phyloP scores from a whole-genome alignment of 2,888 invertebrate species.

The Caenorhabditis imperialis region DNA sequence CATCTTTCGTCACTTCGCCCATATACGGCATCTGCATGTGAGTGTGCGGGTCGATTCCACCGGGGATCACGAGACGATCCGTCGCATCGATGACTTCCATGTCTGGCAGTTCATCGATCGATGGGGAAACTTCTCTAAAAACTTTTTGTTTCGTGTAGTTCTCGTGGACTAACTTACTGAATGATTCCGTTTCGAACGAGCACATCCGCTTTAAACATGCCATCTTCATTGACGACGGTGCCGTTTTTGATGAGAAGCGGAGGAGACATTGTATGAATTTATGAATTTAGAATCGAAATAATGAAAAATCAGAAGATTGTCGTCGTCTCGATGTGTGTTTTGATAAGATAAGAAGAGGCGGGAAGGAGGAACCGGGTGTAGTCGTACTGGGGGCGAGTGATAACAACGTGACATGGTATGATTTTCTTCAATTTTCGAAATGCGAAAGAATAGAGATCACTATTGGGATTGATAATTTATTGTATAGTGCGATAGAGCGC shows the following conservation, averaged over 20 bases:
- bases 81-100: conserved; percentile 87
- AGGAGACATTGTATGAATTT: too few species aligned
- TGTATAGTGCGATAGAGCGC: too few species aligned
- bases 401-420: too few species aligned
- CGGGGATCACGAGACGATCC: conserved; percentile 56
- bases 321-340: too few species aligned
- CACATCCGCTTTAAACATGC: conserved; percentile 89
- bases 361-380: too few species aligned
- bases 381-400: too few species aligned
- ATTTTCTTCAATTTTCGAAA: too few species aligned
- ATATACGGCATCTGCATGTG: conserved; percentile 95
- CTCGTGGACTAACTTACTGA: conserved; percentile 80
- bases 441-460: too few species aligned
- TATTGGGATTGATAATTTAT: too few species aligned
- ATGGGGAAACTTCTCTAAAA: conserved; percentile 39
- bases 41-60: conserved; percentile 84
- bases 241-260: conserved; percentile 89
- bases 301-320: too few species aligned
- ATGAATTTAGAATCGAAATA: too few species aligned
- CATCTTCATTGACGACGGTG: conserved; percentile 93
- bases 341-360: conserved; percentile 1
- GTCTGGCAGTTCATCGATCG: conserved; percentile 12
- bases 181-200: conserved; percentile 87
- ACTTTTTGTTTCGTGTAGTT: not conserved
- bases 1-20: conserved; percentile 87